Evolutionary conservation across 2,888 invertebrate genomes (phyloP), one percentile per base, ranked within the genome.

Genomic region (Campoplex nolae): DNA sequence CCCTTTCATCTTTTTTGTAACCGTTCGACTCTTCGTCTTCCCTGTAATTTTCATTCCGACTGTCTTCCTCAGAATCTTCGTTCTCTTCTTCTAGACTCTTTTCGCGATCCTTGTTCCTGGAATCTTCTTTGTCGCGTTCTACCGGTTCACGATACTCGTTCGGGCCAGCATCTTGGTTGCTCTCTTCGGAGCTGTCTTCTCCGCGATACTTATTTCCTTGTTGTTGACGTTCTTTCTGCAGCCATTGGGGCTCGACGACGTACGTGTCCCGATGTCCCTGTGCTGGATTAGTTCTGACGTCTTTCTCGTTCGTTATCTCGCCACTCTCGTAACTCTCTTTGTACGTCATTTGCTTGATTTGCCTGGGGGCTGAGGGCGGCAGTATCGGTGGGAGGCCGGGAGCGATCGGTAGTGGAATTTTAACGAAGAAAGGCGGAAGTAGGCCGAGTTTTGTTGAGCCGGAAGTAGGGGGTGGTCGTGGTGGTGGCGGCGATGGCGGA

Each of bases 331-430:
- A 90, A 18, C 85, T 93, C 58, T 91, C 92, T 0, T 85, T 73
- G 42, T 88, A 48, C 32, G 73, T 32, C 81, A 18, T 82, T 18
- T 81, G 58, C 28, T 75, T 74, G 1, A 58, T n/a, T 42, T 76
- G 76, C 56, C 85, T 75, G 9, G 87, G 84, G 7, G 89, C 85
- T 68, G 89, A 77, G 1, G 91, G 89, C 7, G 89, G 88, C 8
- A 90, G 88, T 0, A 90, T 85, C 4, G 91, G 70, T 0, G 90
- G 89, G 8, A 93, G 88, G 68, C 92, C 90, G 0, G 92, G 93
- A 3, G 92, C 90, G 1, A 93, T 86, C 0, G 94, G 94, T 48
- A 93, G 80, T 0, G 94, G 94, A 13, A 94, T 94, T 51, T 92
- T 92, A 0, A 93, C 91, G 42, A 94, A 87, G 13, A 90, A 87